Evolutionary conservation across 1,140 invertebrate genomes (phyloP), one percentile per base, ranked within the genome.

Genomic region (Holcopasites calliopsidis): DNA sequence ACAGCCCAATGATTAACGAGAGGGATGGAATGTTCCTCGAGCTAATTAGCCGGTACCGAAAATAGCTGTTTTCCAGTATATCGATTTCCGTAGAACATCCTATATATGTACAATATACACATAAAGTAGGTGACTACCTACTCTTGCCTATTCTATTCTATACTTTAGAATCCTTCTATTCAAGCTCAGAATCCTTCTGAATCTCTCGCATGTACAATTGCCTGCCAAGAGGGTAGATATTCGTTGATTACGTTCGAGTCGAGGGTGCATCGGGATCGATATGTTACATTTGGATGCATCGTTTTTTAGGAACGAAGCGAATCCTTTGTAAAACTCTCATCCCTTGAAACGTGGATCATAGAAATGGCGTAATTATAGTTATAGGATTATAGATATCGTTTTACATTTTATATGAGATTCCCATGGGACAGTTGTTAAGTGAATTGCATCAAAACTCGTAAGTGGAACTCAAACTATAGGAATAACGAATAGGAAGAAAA

Each of bases 71-170:
- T 50, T 58, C 38, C 57, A 73, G 62, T 64, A 54, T 68, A 82
- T 82, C 80, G 79, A 82, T 82, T 82, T 82, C 80, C 79, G 70
- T 64, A 73, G 69, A 65, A 83, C 78, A 79, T 74, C 76, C 73
- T 44, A 70, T 73, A 57, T 68, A 61, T 82, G 57, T 79, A 62
- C 57, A 57, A 81, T 70, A 44, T 62, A 49, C 8, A 44, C n/a
- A 52, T 18, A 73, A 64, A 75, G 58, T 77, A 77, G 61, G 55
- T 73, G 65, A 74, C 44, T 75, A 73, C 77, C 72, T 81, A 64
- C 50, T 55, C 54, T 77, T 84, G 47, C 72, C 80, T 77, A 62
- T n/a, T 66, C 76, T 76, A 58, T 4, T 69, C 73, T 80, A 62
- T 80, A 81, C 42, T 65, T 77, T 76, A 77, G 76, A 61, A 82